Evolutionary conservation across 2,113 vertebrate species (phyloP).

Genomic region (Brachyhypopomus gauderio): DNA sequence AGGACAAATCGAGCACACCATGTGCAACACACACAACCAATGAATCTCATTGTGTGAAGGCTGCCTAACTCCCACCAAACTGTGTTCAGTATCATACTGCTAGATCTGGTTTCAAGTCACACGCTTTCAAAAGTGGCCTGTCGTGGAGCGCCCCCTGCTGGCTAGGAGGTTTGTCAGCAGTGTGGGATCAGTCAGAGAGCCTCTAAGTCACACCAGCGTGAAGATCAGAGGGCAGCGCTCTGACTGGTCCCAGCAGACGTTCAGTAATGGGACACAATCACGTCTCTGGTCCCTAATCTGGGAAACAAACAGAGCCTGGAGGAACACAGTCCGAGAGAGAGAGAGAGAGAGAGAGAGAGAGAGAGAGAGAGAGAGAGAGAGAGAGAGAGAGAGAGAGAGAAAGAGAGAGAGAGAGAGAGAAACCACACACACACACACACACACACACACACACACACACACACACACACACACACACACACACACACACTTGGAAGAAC

Average conservation of each 20-base stretch:
- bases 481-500: not conserved
- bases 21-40: too few relatives aligned
- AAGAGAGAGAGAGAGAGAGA: too few relatives aligned
- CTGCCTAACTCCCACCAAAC: too few relatives aligned
- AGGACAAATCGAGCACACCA: too few relatives aligned
- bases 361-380: too few relatives aligned
- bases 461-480: slow-evolving; percentile 37
- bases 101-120: too few relatives aligned
- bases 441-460: slow-evolving; percentile 47
- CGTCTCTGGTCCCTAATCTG: slow-evolving; percentile 33
- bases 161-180: not conserved
- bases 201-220: slow-evolving; percentile 65
- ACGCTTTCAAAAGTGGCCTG: too few relatives aligned
- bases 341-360: not conserved
- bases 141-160: too few relatives aligned
- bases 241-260: slow-evolving; percentile 67
- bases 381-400: too few relatives aligned
- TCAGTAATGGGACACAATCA: slow-evolving; percentile 69
- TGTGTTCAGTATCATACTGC: too few relatives aligned
- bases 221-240: slow-evolving; percentile 58
- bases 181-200: slow-evolving; percentile 56
- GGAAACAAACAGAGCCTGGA: slow-evolving; percentile 64
- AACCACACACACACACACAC: slow-evolving; percentile 16
- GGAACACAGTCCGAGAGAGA: slow-evolving; percentile 54
- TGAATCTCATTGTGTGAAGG: too few relatives aligned